Evolutionary conservation across 2,113 vertebrate genomes (phyloP).

Genomic region (Otocyon megalotis): DNA sequence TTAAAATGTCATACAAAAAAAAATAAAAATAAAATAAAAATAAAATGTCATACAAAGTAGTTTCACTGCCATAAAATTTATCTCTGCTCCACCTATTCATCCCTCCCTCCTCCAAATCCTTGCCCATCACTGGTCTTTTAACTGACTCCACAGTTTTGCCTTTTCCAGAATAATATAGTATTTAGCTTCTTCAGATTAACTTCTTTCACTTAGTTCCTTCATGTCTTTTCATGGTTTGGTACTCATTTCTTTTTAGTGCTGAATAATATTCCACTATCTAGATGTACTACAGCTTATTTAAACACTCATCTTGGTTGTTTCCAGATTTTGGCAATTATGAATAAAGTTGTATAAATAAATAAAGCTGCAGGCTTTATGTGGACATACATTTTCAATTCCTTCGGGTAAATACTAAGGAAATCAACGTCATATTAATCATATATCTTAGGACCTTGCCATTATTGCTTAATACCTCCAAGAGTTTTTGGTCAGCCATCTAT

Average conservation of each 20-base stretch:
- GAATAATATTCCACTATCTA: background rate
- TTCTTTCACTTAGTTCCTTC: background rate
- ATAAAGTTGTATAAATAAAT: background rate
- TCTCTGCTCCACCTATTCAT: background rate
- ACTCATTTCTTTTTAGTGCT: background rate
- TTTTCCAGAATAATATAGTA: background rate
- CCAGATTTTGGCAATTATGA: background rate
- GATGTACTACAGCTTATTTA: background rate
- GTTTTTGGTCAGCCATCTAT: background rate
- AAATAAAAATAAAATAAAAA: too few species aligned
- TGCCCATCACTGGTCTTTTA: background rate
- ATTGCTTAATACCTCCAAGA: background rate
- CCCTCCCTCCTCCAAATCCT: background rate
- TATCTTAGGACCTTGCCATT: background rate
- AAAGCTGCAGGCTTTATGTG: background rate
- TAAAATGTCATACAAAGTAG: background rate
- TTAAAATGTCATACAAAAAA: background rate
- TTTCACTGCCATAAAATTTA: background rate
- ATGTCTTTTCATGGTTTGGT: background rate
- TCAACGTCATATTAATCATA: background rate
- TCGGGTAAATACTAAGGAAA: background rate
- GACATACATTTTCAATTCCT: background rate
- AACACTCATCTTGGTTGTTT: background rate
- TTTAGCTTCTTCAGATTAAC: background rate
- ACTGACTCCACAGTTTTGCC: background rate